Base-by-base conservation (phyloP, 1,140 invertebrate species). In the Heterodera carotae region DNA sequence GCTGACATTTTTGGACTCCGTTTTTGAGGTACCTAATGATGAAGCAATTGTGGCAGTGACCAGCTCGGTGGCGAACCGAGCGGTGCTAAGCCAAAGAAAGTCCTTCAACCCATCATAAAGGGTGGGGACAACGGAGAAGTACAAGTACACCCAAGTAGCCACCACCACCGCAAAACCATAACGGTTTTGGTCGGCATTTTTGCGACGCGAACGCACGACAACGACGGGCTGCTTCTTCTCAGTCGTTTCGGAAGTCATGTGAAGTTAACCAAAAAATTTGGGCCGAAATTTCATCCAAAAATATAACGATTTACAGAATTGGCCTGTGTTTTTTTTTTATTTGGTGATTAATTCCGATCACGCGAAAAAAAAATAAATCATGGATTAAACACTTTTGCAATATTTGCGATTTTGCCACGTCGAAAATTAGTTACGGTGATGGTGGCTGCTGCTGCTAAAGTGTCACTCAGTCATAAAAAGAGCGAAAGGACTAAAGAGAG, bases 61-160 rank as follows among this genome's bases (percentile, higher is more conserved):
- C 56, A 68, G 27, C 36, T 82, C 67, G 8, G 71, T 43, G 29
- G 22, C 48, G 60, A 66, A 27, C 36, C 69, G 67, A 60, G 80
- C 34, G 18, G 79, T 64, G 69, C 7, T 27, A 6, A 34, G n/a
- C 60, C 60, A 84, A 53, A 83, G 66, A 72, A 83, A 81, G 5
- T 59, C 64, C 27, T 66, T 70, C n/a, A 82, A 15, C 3, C 82
- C 82, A 69, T 83, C 82, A 71, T 75, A 82, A 43, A 83, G 74
- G 25, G 77, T 77, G 25, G 73, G 60, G 5, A 83, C 31, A 22
- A 75, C 64, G 25, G 48, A 27, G 59, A 83, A 83, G 77, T 84
- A 84, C 34, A 83, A 56, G 36, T 83, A 83, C 8, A 75, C 43
- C 82, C 82, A 83, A 27, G 81, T 76, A 29, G 48, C 29, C 6